A percentile compares a stretch with the other conserved stretches of the same genome.
phyloP scores from a whole-genome alignment of 2,797 vertebrate species.

The Phrynocephalus vlangalii region DNA sequence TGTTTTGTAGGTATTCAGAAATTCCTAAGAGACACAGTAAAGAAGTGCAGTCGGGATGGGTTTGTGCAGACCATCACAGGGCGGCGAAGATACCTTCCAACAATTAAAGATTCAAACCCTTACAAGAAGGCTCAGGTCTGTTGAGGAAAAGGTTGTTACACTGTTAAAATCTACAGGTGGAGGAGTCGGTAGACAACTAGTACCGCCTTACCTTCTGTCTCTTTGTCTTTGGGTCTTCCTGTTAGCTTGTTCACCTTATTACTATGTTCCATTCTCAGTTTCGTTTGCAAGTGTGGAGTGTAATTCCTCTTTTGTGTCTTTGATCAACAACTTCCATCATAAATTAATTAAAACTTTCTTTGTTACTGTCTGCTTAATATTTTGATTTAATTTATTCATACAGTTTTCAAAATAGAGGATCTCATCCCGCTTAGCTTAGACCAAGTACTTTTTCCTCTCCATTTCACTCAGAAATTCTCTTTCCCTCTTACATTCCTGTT shows the following conservation, averaged over 20 bases:
- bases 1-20: conserved; percentile 86
- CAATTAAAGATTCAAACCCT: conserved; percentile 87
- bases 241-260: background rate
- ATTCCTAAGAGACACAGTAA: conserved; percentile 91
- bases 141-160: conserved; percentile 24
- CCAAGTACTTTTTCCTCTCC: too few species aligned
- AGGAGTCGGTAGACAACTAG: background rate
- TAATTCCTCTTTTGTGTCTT: background rate
- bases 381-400: too few species aligned
- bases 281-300: background rate
- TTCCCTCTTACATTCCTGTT: background rate
- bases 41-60: conserved; percentile 87
- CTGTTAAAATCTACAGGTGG: background rate
- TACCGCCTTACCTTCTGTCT: background rate
- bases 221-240: background rate
- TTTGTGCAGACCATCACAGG: conserved; percentile 94
- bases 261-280: too few species aligned
- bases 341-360: too few species aligned
- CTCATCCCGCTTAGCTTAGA: too few species aligned
- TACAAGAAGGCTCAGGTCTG: conserved; percentile 92
- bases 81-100: conserved; percentile 91
- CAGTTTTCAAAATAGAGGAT: too few species aligned
- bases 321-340: too few species aligned
- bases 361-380: too few species aligned
- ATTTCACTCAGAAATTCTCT: background rate